Evolutionary conservation across 2,797 vertebrate species (phyloP), one percentile per base, ranked within the genome.

Genomic region (Sebastes minor): DNA sequence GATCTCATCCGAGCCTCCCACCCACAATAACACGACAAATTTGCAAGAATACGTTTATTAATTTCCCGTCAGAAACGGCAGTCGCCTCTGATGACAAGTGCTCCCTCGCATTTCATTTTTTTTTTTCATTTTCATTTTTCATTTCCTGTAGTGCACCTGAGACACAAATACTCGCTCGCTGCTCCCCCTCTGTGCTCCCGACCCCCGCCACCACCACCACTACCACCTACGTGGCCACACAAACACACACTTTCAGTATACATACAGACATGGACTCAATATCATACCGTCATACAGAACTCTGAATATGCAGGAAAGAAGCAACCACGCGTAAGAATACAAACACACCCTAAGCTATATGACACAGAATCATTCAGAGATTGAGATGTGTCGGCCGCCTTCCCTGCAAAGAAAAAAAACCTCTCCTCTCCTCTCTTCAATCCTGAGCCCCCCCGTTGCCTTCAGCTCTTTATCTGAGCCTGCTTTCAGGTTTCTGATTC

Each of bases 121-220:
- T 61, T 81, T 84, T 82, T 89, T 81, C 81, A 76, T 92, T 93
- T 94, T 86, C 81, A 74, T 93, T 95, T 94, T 92, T 94, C 86
- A 94, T 95, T 94, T 95, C 88, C 93, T 93, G 88, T 87, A 83
- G 81, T 74, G 89, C 94, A 95, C 93, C 93, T 95, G 92, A 92
- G 93, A 94, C 91, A 83, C 80, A 87, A 68, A 89, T 33, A 71
- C 69, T 83, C 38, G 0, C 70, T 62, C 60, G 3, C 46, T 32
- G 4, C 73, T 20, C 67, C 76, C 59, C 28, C 35, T 56, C 25
- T 69, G 42, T 14, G 56, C 78, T 78, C 53, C 52, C 30, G 8
- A 56, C 66, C 68, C 28, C 18, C 62, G 5, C 35, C 35, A 14
- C 55, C 35, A 4, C 67, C 65, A 20, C 46, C 18, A 18, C 14